These are phyloP conservation scores for Petrolisthes cinctipes DNA, from an alignment of 2,888 invertebrate species.

Conservation along the genomic window DNA sequence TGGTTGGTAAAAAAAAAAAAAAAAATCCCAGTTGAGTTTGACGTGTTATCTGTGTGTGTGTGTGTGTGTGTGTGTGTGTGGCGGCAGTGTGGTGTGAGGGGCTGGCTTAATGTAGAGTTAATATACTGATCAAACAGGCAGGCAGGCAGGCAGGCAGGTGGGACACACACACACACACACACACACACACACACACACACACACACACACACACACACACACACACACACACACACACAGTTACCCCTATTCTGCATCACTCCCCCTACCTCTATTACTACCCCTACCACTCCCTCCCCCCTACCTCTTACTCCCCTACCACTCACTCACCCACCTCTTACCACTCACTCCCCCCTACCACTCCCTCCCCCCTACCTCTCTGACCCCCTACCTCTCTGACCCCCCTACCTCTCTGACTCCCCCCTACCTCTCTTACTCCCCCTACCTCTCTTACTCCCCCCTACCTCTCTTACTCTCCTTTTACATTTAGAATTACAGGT, in stretches of 20 bases:
- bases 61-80: too few species aligned
- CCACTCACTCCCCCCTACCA: background rate
- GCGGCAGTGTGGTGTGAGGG: too few species aligned
- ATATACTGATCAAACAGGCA: background rate
- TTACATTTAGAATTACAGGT: background rate
- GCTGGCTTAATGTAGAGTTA: too few species aligned
- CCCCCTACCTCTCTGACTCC: background rate
- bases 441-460: background rate
- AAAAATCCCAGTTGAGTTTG: too few species aligned
- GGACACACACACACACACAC: background rate
- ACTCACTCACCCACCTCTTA: background rate
- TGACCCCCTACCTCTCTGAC: background rate
- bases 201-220: background rate
- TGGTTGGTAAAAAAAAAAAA: too few species aligned
- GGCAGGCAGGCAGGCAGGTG: background rate
- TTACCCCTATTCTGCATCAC: background rate
- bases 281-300: background rate
- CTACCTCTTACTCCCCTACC: background rate
- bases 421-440: background rate
- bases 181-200: background rate
- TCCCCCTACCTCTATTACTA: background rate
- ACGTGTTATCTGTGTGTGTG: too few species aligned
- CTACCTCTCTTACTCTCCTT: background rate
- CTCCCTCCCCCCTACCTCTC: background rate
- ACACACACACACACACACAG: background rate